Percentiles rank a stretch among this genome's conserved stretches.
Conservation (phyloP, 2,888 invertebrate species). For the Caenorhabditis sp. region DNA sequence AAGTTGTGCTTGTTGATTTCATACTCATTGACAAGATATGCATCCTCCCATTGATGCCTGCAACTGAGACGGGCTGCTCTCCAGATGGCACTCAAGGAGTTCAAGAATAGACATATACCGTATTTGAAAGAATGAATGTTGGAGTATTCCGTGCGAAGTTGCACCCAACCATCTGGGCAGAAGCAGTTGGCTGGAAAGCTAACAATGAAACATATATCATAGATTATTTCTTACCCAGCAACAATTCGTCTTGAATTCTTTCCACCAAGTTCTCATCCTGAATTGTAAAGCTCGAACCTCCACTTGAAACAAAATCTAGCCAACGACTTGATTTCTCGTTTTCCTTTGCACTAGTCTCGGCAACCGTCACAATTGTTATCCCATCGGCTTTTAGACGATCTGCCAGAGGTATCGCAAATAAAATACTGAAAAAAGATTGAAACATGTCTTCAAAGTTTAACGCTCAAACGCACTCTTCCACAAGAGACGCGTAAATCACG, state of each 20-base stretch:
- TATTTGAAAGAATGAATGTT: conserved; percentile 14
- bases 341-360: not conserved
- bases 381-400: conserved; percentile 27
- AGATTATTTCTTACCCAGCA: conserved; percentile 15
- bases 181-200: conserved; percentile 27
- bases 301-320: not conserved
- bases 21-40: conserved; percentile 49
- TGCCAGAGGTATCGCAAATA: conserved; percentile 10
- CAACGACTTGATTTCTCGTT: not conserved
- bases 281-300: not conserved
- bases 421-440: not conserved
- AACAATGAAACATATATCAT: not conserved
- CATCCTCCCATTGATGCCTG: conserved; percentile 34
- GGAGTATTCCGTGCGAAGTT: conserved; percentile 6
- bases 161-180: conserved; percentile 33
- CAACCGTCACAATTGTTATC: conserved; percentile 4
- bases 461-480: not conserved
- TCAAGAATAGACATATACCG: conserved; percentile 13
- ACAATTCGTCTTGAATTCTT: conserved; percentile 41
- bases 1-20: conserved; percentile 48
- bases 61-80: conserved; percentile 58
- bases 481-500: conserved; percentile 6
- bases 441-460: not conserved
- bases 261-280: conserved; percentile 19
- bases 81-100: conserved; percentile 39